Evolutionary conservation across 2,888 invertebrate genomes (phyloP).

Genomic region (Drosophila borealis): DNA sequence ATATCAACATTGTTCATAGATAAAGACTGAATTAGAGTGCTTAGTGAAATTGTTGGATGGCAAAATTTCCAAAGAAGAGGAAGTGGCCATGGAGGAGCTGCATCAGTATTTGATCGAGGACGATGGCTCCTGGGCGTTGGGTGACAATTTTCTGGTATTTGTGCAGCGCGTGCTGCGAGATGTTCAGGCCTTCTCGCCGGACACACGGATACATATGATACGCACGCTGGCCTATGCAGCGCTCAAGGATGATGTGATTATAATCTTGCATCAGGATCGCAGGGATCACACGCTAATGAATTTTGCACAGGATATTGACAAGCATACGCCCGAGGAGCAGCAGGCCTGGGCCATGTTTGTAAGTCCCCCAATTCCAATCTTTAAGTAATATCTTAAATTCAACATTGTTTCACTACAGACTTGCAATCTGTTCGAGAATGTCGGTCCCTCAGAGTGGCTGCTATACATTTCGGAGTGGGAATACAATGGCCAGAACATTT

Average conservation of each 20-base stretch:
- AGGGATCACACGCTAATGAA: conserved; percentile 95
- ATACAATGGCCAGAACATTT: conserved; percentile 90
- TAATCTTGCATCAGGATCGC: conserved; percentile 95
- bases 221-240: conserved; percentile 91
- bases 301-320: conserved; percentile 92
- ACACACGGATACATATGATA: conserved; percentile 88
- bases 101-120: conserved; percentile 94
- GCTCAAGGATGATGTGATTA: conserved; percentile 94
- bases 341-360: conserved; percentile 92
- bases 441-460: conserved; percentile 96
- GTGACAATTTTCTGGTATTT: conserved; percentile 94
- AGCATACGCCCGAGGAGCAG: conserved; percentile 90
- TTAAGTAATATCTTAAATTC: rapidly evolving
- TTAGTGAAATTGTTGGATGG: conserved; percentile 89
- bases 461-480: conserved; percentile 97
- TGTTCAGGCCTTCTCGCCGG: conserved; percentile 85
- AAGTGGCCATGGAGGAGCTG: conserved; percentile 91
- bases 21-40: conserved; percentile 90
- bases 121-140: conserved; percentile 96
- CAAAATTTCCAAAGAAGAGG: conserved; percentile 90
- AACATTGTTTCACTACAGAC: conserved; percentile 86
- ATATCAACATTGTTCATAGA: conserved; percentile 84
- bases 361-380: conserved; percentile 80
- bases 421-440: conserved; percentile 95
- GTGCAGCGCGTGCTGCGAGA: conserved; percentile 89